A percentile compares a stretch with the other conserved stretches of the same genome.
phyloP scores from a whole-genome alignment of 2,113 vertebrate species.

The Myodes glareolus region DNA sequence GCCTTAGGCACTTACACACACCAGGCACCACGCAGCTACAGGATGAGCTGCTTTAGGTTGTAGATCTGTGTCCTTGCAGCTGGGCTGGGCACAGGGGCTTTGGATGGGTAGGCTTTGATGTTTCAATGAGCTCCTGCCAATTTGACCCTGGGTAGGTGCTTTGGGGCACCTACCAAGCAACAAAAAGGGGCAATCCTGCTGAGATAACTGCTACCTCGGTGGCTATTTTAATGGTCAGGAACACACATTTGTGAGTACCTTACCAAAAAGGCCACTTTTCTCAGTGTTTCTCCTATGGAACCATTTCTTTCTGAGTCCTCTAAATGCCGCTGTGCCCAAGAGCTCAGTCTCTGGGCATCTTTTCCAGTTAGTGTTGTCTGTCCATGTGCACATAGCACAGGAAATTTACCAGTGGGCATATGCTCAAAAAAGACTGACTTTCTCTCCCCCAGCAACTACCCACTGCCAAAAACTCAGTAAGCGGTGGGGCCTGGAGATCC shows the following conservation, averaged over 20 bases:
- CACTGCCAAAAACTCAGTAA: neutral
- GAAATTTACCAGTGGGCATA: neutral
- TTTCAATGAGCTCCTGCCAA: neutral
- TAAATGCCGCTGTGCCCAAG: neutral
- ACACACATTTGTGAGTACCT: neutral
- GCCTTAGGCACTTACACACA: fast-evolving
- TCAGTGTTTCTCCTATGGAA: neutral
- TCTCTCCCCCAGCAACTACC: neutral
- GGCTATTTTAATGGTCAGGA: neutral
- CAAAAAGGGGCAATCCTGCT: neutral
- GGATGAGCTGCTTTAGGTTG: neutral
- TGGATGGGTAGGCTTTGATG: neutral
- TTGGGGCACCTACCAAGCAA: neutral
- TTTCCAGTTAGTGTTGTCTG: neutral
- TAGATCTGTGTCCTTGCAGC: neutral
- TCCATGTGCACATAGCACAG: neutral
- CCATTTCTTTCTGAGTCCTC: neutral
- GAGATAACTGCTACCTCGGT: too few relatives aligned
- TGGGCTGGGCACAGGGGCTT: neutral
- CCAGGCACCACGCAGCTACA: neutral
- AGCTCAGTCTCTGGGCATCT: neutral
- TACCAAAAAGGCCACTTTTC: neutral
- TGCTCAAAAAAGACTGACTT: neutral
- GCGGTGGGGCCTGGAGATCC: too few relatives aligned
- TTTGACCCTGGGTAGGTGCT: neutral